Base-by-base conservation (phyloP, 92 coral and sea anemone genomes). In the Porites rus region DNA sequence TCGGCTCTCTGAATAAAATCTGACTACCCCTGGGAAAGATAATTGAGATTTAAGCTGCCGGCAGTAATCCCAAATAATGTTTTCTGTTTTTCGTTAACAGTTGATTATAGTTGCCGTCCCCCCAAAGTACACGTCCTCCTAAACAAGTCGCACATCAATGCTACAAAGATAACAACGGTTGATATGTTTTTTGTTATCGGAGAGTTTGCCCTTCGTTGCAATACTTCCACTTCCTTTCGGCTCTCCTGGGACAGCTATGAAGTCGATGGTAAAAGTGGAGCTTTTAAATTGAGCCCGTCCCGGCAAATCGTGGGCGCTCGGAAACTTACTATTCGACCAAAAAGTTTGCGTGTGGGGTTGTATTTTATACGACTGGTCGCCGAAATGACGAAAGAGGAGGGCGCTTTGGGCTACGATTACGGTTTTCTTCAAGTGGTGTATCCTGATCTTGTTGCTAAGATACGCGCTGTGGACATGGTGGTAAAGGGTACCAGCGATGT, bases 31-130 rank as follows among this genome's bases (percentile, higher is more conserved):
- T 38, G 46, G 5, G 46, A 38, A 38, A 38, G 31, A 38, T 38
- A 38, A 38, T 38, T 38, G 46, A 38, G 46, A 38, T 38, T 38
- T 38, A 38, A 38, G 46, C 46, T 38, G 46, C 46, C 6, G 46
- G 46, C 46, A 38, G 46, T 38, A 38, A 38, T 38, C 46, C 46
- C 46, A 38, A 38, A 38, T 38, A 38, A 38, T 4, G 6, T 38
- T 38, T 38, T 38, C 7, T 38, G 58, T 51, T 58, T 60, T 6
- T 79, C 63, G 43, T 43, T 67, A 84, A 31, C 81, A 94, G 98
- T 93, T 87, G 98, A 94, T 79, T 87, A 76, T 84, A 22, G 5
- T 16, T 94, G 98, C 60, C 95, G 88, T 18, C 98, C 96, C 3
- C 98, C 98, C 13, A 87, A 65, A 8, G 96, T 94, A 51, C 81